These are phyloP conservation scores for Drosophila nr. fundita DNA, from an alignment of 2,888 invertebrate species.

Conservation along the genomic window DNA sequence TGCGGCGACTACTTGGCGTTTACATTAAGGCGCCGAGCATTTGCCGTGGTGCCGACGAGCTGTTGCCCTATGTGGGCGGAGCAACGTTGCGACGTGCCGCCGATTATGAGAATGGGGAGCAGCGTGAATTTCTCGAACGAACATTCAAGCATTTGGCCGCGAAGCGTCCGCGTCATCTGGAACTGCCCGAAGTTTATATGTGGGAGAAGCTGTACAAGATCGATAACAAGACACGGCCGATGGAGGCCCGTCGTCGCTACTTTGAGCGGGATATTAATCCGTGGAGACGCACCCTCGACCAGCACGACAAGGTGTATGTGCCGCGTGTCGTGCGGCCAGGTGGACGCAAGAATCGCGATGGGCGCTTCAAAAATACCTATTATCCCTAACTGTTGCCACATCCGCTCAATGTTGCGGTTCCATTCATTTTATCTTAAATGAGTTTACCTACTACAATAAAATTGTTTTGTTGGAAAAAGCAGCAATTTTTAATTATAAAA, in stretches of 20 bases:
- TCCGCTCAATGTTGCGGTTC: conserved; percentile 7
- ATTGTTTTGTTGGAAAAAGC: conserved; percentile 33
- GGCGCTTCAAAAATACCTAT: conserved; percentile 88
- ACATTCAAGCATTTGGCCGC: conserved; percentile 89
- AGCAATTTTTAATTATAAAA: not conserved
- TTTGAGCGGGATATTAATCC: conserved; percentile 89
- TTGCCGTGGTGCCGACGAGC: conserved; percentile 86
- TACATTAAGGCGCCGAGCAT: conserved; percentile 90
- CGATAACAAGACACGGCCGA: conserved; percentile 88
- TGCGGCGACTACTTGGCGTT: conserved; percentile 90
- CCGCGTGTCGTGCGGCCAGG: conserved; percentile 88
- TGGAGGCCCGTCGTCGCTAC: conserved; percentile 89
- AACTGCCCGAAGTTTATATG: conserved; percentile 89
- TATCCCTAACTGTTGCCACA: conserved; percentile 86
- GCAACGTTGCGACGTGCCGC: conserved; percentile 86
- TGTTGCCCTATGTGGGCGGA: conserved; percentile 90
- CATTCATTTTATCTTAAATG: conserved; percentile 12
- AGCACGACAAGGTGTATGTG: conserved; percentile 89
- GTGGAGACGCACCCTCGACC: conserved; percentile 88
- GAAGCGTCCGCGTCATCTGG: conserved; percentile 88
- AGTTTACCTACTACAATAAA: conserved; percentile 33
- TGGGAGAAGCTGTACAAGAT: conserved; percentile 95
- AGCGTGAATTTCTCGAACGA: conserved; percentile 89
- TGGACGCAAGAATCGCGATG: conserved; percentile 87
- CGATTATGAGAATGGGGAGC: conserved; percentile 89